A percentile compares a stretch with the other conserved stretches of the same genome.
phyloP scores from a whole-genome alignment of 2,797 vertebrate species.

The Loriculus beryllinus region DNA sequence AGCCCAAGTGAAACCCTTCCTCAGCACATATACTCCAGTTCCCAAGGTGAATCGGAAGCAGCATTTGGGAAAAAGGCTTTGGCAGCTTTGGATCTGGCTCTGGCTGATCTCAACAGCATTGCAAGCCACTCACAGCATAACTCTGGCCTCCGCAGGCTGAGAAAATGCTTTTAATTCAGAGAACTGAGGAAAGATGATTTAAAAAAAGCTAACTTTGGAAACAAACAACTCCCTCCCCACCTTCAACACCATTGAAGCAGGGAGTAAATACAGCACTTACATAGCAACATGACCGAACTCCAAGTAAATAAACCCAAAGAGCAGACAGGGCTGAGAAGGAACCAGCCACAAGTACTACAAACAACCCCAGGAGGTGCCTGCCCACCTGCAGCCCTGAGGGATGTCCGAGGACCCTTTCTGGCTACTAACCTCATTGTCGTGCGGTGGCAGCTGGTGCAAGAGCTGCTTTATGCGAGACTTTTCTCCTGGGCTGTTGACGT shows the following conservation, averaged over 20 bases:
- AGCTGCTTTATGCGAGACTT: constrained; percentile 97
- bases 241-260: background rate
- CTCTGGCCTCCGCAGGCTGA: background rate
- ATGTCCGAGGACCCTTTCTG: background rate
- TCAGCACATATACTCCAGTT: background rate
- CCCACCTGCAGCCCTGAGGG: background rate
- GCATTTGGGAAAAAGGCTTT: background rate
- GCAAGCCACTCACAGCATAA: background rate
- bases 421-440: constrained; percentile 95
- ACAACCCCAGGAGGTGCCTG: background rate
- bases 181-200: background rate
- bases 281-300: fast-evolving
- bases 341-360: background rate
- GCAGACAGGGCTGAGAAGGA: background rate
- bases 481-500: constrained; percentile 97
- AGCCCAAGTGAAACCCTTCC: background rate
- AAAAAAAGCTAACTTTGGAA: background rate
- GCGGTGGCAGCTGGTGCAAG: constrained; percentile 94
- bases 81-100: background rate
- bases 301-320: background rate
- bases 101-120: background rate
- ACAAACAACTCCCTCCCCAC: background rate
- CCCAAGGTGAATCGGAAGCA: background rate
- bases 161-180: background rate
- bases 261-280: background rate